Base-by-base conservation (phyloP, 1,140 invertebrate species). In the Trichonephila clavipes region DNA sequence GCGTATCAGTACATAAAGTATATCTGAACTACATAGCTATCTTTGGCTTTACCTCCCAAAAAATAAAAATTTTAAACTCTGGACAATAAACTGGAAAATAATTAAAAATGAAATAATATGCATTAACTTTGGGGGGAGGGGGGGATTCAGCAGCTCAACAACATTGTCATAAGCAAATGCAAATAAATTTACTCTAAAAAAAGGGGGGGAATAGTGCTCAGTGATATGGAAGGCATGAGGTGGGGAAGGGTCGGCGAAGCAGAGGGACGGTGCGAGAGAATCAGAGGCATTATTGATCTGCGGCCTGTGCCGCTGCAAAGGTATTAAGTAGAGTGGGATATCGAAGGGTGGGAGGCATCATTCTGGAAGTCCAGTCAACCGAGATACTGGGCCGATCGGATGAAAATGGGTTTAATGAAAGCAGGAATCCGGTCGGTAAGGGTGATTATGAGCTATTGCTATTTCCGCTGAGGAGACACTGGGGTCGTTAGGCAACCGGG, bases 401-500 rank as follows among this genome's bases (percentile, higher is more conserved):
- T 90, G 69, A 81, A 81, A 85, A 66, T 51, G 58, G 90, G 77
- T 83, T 83, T 92, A 92, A 92, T 92, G 90, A 85, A 92, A 92
- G 90, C 90, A 85, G 72, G 72, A 92, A 92, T 92, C 61, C 62
- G 88, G 62, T 59, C 72, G 72, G 69, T 61, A 82, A 82, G 16
- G 66, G 81, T 85, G 90, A 92, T 92, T 92, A 92, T 92, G 81
- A 64, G 90, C 28, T 81, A 90, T 90, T 72, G 72, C 69, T 90
- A 59, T 90, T 90, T 59, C 72, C 66, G 69, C 21, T 34, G 10
- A 21, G 34, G 64, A 87, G 24, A 88, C 86, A 72, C 51, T 87
- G 58, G 58, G 14, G 59, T 28, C 85, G 85, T 87, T 87, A 19
- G 59, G 58, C 72, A 77, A 77, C 72, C 72, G 28, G 28, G 2